These are phyloP conservation scores for Spodoptera litura DNA, from an alignment of 1,140 invertebrate genomes.

Conservation along the genomic window DNA sequence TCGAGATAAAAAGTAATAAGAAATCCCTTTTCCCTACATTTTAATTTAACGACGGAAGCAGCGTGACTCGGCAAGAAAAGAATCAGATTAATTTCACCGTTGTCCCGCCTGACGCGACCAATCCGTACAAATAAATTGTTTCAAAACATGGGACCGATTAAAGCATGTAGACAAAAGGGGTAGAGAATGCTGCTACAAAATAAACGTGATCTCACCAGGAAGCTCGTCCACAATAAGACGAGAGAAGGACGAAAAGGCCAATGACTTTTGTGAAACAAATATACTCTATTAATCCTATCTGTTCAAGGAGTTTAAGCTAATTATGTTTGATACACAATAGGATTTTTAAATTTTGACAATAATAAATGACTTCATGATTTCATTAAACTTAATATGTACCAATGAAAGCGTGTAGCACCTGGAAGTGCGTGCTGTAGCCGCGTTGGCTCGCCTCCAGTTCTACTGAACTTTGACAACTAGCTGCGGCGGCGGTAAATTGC, in stretches of 20 bases:
- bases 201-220: slow-evolving; percentile 79
- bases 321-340: neutral
- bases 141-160: slow-evolving; percentile 62
- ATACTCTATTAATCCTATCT: slow-evolving; percentile 40
- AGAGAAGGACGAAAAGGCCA: slow-evolving; percentile 72
- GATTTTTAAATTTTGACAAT: neutral
- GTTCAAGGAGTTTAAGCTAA: slow-evolving; percentile 16
- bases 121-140: slow-evolving; percentile 70
- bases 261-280: slow-evolving; percentile 71
- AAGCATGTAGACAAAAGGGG: slow-evolving; percentile 58
- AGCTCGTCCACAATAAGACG: slow-evolving; percentile 68
- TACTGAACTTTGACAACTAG: slow-evolving; percentile 83
- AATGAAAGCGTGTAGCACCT: slow-evolving; percentile 70
- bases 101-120: slow-evolving; percentile 54
- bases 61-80: slow-evolving; percentile 77
- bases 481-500: slow-evolving; percentile 66
- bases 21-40: slow-evolving; percentile 69
- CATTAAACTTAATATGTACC: slow-evolving; percentile 44
- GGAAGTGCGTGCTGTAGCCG: slow-evolving; percentile 72
- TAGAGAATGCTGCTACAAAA: slow-evolving; percentile 62
- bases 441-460: slow-evolving; percentile 79
- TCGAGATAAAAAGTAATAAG: slow-evolving; percentile 64
- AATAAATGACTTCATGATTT: slow-evolving; percentile 16
- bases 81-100: slow-evolving; percentile 76
- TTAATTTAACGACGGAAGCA: slow-evolving; percentile 81